Conservation (phyloP, 2,797 vertebrate genomes). For the Micrastur ruficollis region DNA sequence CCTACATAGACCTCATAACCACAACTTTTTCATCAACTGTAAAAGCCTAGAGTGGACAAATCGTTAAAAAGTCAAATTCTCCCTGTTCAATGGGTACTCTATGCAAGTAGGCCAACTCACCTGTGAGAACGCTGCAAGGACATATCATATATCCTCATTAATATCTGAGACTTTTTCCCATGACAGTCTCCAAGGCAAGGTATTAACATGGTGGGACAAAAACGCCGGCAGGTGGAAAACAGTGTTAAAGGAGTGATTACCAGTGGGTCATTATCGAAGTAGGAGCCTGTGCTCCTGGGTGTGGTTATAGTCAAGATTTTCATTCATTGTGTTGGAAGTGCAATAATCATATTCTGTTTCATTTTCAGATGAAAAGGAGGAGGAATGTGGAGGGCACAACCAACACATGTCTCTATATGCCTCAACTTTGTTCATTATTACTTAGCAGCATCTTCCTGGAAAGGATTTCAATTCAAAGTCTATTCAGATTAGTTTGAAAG, state of each 20-base stretch:
- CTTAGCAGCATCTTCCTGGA: neutral
- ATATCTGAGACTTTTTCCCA: neutral
- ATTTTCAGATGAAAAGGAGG: neutral
- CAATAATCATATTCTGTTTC: neutral
- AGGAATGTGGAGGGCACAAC: neutral
- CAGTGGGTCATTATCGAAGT: neutral
- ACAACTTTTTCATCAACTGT: neutral
- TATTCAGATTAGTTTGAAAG: neutral
- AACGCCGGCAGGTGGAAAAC: neutral
- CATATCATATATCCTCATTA: neutral
- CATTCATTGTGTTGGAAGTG: neutral
- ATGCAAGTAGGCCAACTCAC: neutral
- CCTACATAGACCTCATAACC: neutral
- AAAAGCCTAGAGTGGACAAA: neutral
- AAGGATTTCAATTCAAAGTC: neutral
- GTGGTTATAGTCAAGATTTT: neutral
- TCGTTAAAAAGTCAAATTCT: neutral
- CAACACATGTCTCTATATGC: accelerated
- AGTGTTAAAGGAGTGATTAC: neutral
- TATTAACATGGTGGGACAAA: neutral
- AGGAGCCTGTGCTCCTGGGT: neutral
- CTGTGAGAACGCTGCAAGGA: neutral
- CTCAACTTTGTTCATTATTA: neutral
- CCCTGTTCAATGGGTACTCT: neutral
- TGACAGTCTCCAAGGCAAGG: neutral